A percentile compares a stretch with the other conserved stretches of the same genome.
Evolutionary conservation across 2,888 invertebrate genomes (phyloP).

Genomic region (Ochropleura leucogaster): DNA sequence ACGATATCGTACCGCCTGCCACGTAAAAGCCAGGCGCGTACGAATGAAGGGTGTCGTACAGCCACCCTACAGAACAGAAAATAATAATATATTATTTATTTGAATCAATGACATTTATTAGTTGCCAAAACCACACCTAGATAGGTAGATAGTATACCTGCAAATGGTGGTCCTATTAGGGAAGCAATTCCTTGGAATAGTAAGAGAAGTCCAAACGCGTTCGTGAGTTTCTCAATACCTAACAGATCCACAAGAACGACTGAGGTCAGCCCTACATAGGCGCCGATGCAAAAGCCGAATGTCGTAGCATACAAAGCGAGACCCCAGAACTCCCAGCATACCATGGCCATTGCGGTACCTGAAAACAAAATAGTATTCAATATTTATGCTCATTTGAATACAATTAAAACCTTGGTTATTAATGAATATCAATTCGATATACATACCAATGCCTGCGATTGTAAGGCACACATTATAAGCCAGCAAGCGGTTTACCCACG

Average conservation of each 20-base stretch:
- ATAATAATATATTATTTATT: not conserved
- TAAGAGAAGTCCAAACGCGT: constrained; percentile 97
- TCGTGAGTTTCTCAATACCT: constrained; percentile 98
- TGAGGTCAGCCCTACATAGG: constrained; percentile 98
- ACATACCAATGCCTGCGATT: constrained; percentile 96
- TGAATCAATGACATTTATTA: not conserved
- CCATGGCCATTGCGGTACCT: constrained; percentile 95
- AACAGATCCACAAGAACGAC: constrained; percentile 98
- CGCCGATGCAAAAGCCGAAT: constrained; percentile 98
- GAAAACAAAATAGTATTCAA: constrained; percentile 65
- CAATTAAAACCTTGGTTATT: not conserved
- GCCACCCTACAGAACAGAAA: constrained; percentile 92
- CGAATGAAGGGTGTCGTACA: constrained; percentile 94
- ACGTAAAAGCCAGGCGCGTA: constrained; percentile 97
- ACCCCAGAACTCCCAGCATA: constrained; percentile 93
- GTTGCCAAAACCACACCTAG: not conserved
- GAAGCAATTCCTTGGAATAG: constrained; percentile 98
- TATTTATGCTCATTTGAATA: constrained; percentile 4
- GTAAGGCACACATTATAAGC: constrained; percentile 97
- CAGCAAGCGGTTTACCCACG: constrained; percentile 97
- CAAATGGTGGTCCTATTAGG: constrained; percentile 97
- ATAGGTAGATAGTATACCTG: constrained; percentile 91
- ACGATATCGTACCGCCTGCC: constrained; percentile 95
- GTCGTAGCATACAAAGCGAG: constrained; percentile 94
- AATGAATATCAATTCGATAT: constrained; percentile 46